phyloP scores from a whole-genome alignment of 1,140 invertebrate genomes.

The Capitella teleta region DNA sequence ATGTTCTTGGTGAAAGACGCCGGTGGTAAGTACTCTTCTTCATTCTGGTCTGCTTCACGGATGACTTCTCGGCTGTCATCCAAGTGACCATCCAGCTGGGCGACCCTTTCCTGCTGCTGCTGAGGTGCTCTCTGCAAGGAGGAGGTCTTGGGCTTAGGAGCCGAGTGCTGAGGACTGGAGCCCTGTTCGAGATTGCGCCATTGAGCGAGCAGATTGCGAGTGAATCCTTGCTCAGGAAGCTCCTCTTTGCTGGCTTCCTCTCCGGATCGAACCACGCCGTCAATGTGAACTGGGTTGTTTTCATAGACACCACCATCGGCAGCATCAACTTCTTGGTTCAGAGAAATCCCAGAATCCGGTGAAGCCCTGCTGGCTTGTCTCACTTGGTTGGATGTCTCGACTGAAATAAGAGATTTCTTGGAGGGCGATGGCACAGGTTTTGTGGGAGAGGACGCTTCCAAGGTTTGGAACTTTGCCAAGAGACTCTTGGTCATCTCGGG shows the following conservation, averaged over 20 bases:
- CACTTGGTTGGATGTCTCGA: background rate
- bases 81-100: too few species aligned
- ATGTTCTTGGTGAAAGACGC: slow-evolving; percentile 10
- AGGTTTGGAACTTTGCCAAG: slow-evolving; percentile 3
- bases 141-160: too few species aligned
- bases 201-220: slow-evolving; percentile 8
- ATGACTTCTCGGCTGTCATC: background rate
- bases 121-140: too few species aligned
- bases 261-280: background rate
- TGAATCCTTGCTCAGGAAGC: slow-evolving; percentile 7
- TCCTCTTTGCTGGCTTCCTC: slow-evolving; percentile 4
- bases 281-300: background rate
- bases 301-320: background rate
- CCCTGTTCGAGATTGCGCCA: slow-evolving; percentile 7
- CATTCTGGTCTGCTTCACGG: background rate
- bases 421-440: background rate
- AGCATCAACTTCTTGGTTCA: background rate
- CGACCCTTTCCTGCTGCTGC: too few species aligned
- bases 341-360: background rate
- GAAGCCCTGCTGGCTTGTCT: background rate
- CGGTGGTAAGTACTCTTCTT: slow-evolving; percentile 12
- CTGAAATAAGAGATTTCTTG: too few species aligned
- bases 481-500: slow-evolving; percentile 2
- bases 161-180: too few species aligned
- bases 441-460: background rate